These are phyloP conservation scores for Lepidocyrtoides sp. DNA, from an alignment of 2,888 invertebrate genomes.

Conservation along the genomic window DNA sequence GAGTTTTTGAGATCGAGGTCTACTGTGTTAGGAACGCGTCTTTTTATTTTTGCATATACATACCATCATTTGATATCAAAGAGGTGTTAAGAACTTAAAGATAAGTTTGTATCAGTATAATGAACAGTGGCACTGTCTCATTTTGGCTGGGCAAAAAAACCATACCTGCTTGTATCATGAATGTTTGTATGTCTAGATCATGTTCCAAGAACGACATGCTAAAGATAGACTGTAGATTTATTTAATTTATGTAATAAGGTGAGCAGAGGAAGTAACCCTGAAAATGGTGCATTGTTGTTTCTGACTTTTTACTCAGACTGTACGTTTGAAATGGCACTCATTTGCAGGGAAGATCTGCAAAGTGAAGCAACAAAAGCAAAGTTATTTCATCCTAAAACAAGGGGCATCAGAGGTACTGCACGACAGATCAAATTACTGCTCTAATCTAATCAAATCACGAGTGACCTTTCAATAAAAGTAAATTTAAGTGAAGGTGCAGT, in stretches of 20 bases:
- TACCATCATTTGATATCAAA: neutral
- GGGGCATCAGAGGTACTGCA: too few relatives aligned
- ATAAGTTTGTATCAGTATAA: neutral
- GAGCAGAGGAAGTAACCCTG: slow-evolving; percentile 61
- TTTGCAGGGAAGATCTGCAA: slow-evolving; percentile 21
- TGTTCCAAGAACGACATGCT: slow-evolving; percentile 19
- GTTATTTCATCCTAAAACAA: neutral
- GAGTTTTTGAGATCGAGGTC: slow-evolving; percentile 50
- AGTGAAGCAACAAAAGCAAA: slow-evolving; percentile 31
- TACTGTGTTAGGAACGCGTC: neutral
- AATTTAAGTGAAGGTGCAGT: neutral
- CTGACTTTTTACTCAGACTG: slow-evolving; percentile 33
- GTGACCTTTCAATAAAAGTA: slow-evolving; percentile 33
- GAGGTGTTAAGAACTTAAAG: neutral
- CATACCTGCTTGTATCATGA: neutral
- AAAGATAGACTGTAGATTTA: slow-evolving; percentile 44
- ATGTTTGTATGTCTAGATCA: neutral
- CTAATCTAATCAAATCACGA: neutral
- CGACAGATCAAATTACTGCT: neutral
- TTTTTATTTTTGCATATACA: neutral
- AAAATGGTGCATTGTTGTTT: slow-evolving; percentile 45
- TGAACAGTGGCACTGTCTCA: neutral
- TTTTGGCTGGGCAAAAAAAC: neutral
- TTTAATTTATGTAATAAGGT: slow-evolving; percentile 46
- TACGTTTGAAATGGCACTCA: slow-evolving; percentile 10